Base-by-base conservation (phyloP, 1,140 invertebrate genomes). In the Heliothis subflexa region DNA sequence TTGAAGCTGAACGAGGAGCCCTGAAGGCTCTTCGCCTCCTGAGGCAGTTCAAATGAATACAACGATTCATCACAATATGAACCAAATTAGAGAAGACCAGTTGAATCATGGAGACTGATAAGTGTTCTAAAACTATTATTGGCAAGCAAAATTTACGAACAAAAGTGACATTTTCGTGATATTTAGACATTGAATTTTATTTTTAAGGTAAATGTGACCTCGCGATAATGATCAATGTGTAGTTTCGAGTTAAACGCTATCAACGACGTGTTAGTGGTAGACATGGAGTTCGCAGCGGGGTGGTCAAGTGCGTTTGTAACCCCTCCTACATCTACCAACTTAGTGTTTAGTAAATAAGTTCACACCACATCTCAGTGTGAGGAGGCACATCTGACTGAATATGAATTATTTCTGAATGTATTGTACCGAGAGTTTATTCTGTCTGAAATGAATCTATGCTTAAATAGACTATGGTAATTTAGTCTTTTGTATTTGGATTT, bases 111-210 rank as follows among this genome's bases (percentile, higher is more conserved):
- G 86, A 88, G 85, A 86, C 86, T 88, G 86, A 88, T 79, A 80
- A 81, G 86, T 88, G 86, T 88, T 85, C 85, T 83, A 85, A 83
- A 83, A 76, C 76, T 84, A 77, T 80, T 85, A 86, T 85, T 88
- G 82, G 81, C 72, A 81, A 75, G 68, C 54, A 81, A 83, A 81
- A 81, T 79, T 81, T 66, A 85, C 81, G 75, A 84, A 73, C 68
- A 79, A 83, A 33, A 80, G 78, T 83, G 80, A 81, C 78, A 78
- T 80, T 68, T 72, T 81, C 83, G 82, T 82, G 83, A 83, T 83
- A 83, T 83, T 86, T 85, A 81, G 73, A 87, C 85, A 77, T 83
- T 86, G 57, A 83, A 82, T 81, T 79, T 66, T 81, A 82, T 82
- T 79, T 72, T 80, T 80, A 84, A 83, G 70, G 55, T 70, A 81